phyloP scores from a whole-genome alignment of 1,140 invertebrate species.

The Aleiodes sp. region DNA sequence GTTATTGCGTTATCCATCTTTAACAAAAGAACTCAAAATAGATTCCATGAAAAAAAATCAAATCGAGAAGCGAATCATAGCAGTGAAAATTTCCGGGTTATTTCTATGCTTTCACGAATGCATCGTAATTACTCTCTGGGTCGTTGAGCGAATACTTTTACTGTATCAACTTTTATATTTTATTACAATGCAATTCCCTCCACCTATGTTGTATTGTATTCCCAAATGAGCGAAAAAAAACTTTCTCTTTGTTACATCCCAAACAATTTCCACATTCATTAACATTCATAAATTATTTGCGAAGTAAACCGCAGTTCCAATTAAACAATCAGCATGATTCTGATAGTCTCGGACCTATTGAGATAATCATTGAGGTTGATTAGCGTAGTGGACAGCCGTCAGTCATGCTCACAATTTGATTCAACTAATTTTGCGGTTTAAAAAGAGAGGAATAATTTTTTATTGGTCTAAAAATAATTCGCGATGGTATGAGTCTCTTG shows the following conservation, averaged over 20 bases:
- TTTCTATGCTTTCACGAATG: background rate
- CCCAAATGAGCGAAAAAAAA: slow-evolving; percentile 8
- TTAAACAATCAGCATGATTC: background rate
- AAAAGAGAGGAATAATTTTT: background rate
- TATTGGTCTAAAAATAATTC: too few species aligned
- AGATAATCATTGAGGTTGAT: background rate
- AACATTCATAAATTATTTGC: background rate
- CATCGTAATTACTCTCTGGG: background rate
- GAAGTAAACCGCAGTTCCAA: background rate
- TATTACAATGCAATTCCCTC: background rate
- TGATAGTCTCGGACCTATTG: background rate
- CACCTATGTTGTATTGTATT: too few species aligned
- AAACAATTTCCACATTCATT: background rate
- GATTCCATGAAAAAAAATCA: too few species aligned
- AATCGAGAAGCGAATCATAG: too few species aligned
- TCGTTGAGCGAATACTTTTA: background rate
- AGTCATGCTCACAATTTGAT: background rate
- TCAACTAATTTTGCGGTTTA: background rate
- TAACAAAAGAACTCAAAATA: too few species aligned
- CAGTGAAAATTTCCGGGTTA: background rate
- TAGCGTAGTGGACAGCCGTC: background rate
- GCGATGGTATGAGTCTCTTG: too few species aligned
- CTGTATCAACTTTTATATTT: background rate
- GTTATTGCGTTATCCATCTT: too few species aligned
- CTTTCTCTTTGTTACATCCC: background rate